A percentile compares a stretch with the other conserved stretches of the same genome.
These are phyloP conservation scores for Aphrophora alni DNA, from an alignment of 2,888 invertebrate genomes.

Conservation along the genomic window DNA sequence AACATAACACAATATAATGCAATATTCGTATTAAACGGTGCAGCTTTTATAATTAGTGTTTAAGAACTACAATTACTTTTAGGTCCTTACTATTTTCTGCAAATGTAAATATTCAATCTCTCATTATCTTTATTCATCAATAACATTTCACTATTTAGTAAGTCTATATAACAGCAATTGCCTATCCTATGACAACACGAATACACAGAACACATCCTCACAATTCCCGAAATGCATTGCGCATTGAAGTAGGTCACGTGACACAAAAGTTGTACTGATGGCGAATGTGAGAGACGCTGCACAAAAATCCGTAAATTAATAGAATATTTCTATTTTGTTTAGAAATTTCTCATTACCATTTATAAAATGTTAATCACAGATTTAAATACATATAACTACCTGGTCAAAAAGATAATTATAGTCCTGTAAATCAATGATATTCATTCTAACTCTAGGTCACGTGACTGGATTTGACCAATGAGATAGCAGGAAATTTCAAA, in stretches of 20 bases:
- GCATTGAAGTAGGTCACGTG: slow-evolving; percentile 23
- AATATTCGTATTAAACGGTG: neutral
- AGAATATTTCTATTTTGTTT: neutral
- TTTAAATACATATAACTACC: neutral
- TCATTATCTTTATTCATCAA: neutral
- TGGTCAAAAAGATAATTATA: neutral
- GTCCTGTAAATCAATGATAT: slow-evolving; percentile 49
- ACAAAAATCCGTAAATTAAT: neutral
- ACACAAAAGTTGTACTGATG: slow-evolving; percentile 8
- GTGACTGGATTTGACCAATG: slow-evolving; percentile 54
- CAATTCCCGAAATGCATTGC: slow-evolving; percentile 25
- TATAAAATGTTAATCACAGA: neutral
- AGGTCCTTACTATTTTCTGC: neutral
- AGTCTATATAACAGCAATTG: neutral
- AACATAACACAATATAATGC: neutral
- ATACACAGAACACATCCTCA: slow-evolving; percentile 3
- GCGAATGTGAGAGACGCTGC: slow-evolving; percentile 6
- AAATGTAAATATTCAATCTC: neutral
- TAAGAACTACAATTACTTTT: neutral
- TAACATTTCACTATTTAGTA: neutral
- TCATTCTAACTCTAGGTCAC: slow-evolving; percentile 50
- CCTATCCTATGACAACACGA: neutral
- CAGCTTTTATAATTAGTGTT: neutral
- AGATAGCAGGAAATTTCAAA: slow-evolving; percentile 52
- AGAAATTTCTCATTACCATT: neutral